Conservation (phyloP, 2,113 vertebrate species). For the Cynocephalus volans region DNA sequence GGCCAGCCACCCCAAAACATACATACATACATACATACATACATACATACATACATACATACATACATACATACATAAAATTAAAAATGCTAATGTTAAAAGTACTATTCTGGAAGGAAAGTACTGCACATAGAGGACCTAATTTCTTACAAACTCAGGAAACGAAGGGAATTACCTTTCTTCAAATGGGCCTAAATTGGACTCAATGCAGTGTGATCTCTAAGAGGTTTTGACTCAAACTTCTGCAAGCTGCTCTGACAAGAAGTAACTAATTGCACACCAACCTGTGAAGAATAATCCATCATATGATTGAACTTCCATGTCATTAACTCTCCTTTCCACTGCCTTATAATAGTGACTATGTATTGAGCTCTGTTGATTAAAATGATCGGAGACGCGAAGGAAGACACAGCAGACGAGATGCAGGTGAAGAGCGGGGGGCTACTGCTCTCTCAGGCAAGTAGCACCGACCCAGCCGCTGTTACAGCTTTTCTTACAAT, state of each 20-base stretch:
- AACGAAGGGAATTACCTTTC: conserved; percentile 45
- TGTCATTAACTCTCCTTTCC: conserved; percentile 29
- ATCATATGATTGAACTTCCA: conserved; percentile 44
- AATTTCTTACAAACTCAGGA: conserved; percentile 57
- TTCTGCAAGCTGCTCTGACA: conserved; percentile 5
- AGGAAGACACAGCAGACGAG: no score
- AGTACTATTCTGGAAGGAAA: not conserved
- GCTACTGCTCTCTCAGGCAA: no score
- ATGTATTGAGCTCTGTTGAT: not conserved
- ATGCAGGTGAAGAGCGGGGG: no score
- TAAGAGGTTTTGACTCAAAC: conserved; percentile 60
- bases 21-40: no score
- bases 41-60: no score
- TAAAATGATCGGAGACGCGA: no score
- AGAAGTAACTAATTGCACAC: conserved; percentile 30
- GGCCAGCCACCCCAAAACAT: no score
- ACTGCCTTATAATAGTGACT: conserved; percentile 14
- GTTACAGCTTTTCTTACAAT: no score
- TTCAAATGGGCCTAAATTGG: conserved; percentile 57
- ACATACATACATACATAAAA: no score
- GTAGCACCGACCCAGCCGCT: no score
- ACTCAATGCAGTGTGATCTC: conserved; percentile 24
- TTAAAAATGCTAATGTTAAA: conserved; percentile 51
- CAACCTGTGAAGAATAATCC: conserved; percentile 45
- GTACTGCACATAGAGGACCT: not conserved